Evolutionary conservation across 64 coral and sea anemone genomes (phyloP).

Genomic region (Platygyra sinensis): DNA sequence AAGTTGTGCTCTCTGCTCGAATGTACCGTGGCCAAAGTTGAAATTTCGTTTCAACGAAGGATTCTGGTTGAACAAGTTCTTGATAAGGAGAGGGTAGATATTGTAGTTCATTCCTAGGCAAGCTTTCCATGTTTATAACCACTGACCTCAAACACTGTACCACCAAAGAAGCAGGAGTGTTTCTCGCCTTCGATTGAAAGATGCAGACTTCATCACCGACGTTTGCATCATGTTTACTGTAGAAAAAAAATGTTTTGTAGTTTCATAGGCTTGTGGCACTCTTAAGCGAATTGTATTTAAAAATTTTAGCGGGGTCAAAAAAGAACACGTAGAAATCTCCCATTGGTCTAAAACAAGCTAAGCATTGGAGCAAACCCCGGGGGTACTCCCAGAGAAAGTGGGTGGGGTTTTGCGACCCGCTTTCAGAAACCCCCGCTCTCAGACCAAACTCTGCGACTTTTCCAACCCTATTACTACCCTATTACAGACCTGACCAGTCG

Average conservation of each 20-base stretch:
- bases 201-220: not conserved
- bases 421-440: no score
- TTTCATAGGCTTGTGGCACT: not conserved
- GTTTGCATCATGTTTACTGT: not conserved
- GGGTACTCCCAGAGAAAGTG: no score
- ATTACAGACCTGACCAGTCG: no score
- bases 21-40: slow-evolving; percentile 34
- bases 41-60: slow-evolving; percentile 15
- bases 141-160: slow-evolving; percentile 60
- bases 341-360: no score
- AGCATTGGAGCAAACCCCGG: no score
- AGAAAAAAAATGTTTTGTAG: not conserved
- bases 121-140: slow-evolving; percentile 21
- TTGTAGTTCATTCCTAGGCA: not conserved
- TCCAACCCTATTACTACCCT: no score
- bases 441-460: no score
- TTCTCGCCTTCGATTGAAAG: not conserved
- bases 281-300: no score
- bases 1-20: not conserved
- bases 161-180: slow-evolving; percentile 16
- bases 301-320: no score
- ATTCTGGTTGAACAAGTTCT: not conserved
- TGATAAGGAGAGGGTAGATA: slow-evolving; percentile 31
- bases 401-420: no score
- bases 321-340: no score